Percentiles rank a stretch among this genome's conserved stretches.
Conservation (phyloP, 2,888 invertebrate genomes). For the Clepsis dumicolana region DNA sequence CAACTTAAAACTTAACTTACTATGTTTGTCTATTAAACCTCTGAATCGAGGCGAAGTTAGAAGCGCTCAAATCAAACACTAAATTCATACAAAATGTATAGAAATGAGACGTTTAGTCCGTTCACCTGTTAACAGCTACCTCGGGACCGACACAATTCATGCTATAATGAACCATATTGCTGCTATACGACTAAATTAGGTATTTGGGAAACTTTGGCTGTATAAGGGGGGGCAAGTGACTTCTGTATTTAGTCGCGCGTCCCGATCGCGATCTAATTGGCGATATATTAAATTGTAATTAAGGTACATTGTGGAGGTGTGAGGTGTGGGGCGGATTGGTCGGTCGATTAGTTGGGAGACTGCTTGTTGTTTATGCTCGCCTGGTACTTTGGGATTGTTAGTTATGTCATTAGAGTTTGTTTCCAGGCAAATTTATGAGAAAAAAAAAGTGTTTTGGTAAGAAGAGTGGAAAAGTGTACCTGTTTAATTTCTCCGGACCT, state of each 20-base stretch:
- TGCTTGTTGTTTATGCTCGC: slow-evolving; percentile 28
- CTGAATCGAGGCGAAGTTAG: slow-evolving; percentile 33
- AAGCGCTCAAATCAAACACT: slow-evolving; percentile 41
- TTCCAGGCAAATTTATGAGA: background rate
- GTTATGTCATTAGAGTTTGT: slow-evolving; percentile 11
- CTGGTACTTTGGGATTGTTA: slow-evolving; percentile 21
- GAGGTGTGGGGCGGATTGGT: slow-evolving; percentile 33
- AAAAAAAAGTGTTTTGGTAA: too few relatives aligned
- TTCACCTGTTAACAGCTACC: slow-evolving; percentile 42
- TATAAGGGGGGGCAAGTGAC: slow-evolving; percentile 25
- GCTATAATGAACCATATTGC: slow-evolving; percentile 42
- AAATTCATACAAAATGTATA: slow-evolving; percentile 44
- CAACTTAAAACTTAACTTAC: background rate
- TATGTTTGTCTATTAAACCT: slow-evolving; percentile 17
- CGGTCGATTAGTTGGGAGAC: slow-evolving; percentile 36
- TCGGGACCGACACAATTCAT: slow-evolving; percentile 39
- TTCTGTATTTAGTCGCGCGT: slow-evolving; percentile 38
- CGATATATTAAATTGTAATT: slow-evolving; percentile 48
- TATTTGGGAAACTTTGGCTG: slow-evolving; percentile 28
- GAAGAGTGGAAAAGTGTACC: too few relatives aligned
- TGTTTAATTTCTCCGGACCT: too few relatives aligned
- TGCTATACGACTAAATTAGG: slow-evolving; percentile 27
- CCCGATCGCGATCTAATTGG: slow-evolving; percentile 47
- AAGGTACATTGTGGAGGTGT: slow-evolving; percentile 44
- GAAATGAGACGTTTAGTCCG: slow-evolving; percentile 43